These are phyloP conservation scores for Orthosia gracilis DNA, from an alignment of 2,888 invertebrate genomes.

Conservation along the genomic window DNA sequence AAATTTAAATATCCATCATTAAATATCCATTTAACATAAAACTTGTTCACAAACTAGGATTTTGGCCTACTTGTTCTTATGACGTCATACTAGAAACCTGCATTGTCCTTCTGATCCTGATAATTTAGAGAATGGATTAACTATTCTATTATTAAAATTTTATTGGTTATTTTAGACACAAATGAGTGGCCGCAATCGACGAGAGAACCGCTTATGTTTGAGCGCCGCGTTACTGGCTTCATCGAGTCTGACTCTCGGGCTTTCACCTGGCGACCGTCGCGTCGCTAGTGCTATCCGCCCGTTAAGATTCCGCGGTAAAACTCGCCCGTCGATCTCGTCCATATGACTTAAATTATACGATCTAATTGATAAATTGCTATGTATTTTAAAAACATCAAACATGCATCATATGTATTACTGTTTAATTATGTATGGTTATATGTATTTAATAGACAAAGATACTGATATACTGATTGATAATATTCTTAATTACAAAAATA, in stretches of 20 bases:
- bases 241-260: not conserved
- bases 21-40: not conserved
- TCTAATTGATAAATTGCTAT: constrained; percentile 6
- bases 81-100: constrained; percentile 11
- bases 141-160: constrained; percentile 16
- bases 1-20: no score
- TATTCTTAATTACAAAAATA: not conserved
- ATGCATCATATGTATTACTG: constrained; percentile 5
- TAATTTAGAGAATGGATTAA: not conserved
- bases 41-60: not conserved
- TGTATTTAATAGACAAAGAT: constrained; percentile 3
- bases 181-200: constrained; percentile 11
- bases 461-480: constrained; percentile 1
- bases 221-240: not conserved
- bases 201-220: not conserved
- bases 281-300: no score
- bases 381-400: constrained; percentile 32
- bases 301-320: not conserved
- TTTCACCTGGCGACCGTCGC: not conserved
- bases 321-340: constrained; percentile 1
- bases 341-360: not conserved
- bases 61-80: constrained; percentile 5
- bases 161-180: constrained; percentile 33
- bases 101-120: not conserved
- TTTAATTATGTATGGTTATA: constrained; percentile 6